A percentile compares a stretch with the other conserved stretches of the same genome.
Evolutionary conservation across 2,113 vertebrate genomes (phyloP).

Genomic region (Alligator sinensis): DNA sequence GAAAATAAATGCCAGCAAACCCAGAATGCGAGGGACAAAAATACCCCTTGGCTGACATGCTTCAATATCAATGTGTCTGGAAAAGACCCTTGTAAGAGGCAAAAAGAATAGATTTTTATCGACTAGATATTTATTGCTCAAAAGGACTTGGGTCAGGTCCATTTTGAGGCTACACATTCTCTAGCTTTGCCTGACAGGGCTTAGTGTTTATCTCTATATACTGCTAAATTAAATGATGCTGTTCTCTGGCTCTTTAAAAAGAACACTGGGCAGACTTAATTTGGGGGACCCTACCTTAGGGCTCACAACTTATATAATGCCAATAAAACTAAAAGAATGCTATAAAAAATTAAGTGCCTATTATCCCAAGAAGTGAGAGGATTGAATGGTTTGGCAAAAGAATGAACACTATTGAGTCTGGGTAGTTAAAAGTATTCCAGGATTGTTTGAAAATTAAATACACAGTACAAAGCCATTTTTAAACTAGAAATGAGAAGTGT

Average conservation of each 20-base stretch:
- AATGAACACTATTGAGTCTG: neutral
- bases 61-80: neutral
- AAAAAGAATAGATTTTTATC: neutral
- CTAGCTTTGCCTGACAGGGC: neutral
- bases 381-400: neutral
- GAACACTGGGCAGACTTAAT: neutral
- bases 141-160: neutral
- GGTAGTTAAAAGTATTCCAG: conserved; percentile 17
- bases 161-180: neutral
- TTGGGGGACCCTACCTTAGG: neutral
- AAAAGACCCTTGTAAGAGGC: neutral
- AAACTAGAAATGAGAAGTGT: neutral
- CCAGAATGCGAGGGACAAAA: neutral
- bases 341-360: neutral
- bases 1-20: neutral
- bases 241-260: neutral
- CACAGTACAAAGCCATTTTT: neutral
- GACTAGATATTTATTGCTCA: neutral
- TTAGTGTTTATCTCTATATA: neutral
- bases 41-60: neutral
- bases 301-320: conserved; percentile 7
- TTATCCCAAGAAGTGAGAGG: neutral
- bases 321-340: neutral
- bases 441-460: conserved; percentile 18
- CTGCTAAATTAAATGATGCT: neutral